These are phyloP conservation scores for Lichenostomus cassidix DNA, from an alignment of 2,113 vertebrate species.

Conservation along the genomic window DNA sequence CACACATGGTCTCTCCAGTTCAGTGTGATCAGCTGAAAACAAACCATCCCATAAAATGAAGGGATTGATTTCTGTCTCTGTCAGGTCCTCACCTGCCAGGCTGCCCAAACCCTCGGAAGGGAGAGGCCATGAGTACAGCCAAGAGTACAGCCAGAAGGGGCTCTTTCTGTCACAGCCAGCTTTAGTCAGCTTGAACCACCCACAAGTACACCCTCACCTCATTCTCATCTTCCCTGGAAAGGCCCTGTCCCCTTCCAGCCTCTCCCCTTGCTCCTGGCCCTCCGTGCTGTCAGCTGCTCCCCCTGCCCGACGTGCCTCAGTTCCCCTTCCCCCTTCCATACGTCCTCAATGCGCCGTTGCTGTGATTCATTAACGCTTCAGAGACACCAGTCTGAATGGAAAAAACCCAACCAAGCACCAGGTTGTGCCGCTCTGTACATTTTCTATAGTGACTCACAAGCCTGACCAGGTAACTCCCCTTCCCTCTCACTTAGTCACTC, in stretches of 20 bases:
- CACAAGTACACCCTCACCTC: not conserved
- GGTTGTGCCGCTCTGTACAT: conserved; percentile 27
- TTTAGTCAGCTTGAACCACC: not conserved
- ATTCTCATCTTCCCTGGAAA: not conserved
- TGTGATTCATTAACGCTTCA: conserved; percentile 38
- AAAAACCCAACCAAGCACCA: conserved; percentile 44
- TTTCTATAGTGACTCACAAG: conserved; percentile 48
- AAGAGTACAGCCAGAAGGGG: not conserved
- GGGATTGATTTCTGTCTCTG: not conserved
- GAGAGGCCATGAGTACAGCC: not conserved
- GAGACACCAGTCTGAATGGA: conserved; percentile 25
- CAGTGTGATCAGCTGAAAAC: not conserved
- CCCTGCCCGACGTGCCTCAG: not conserved
- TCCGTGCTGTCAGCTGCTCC: not conserved
- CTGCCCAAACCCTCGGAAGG: not conserved
- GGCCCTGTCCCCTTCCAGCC: not conserved
- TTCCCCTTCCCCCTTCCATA: not conserved
- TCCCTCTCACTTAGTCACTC: conserved; percentile 38
- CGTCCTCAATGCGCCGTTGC: not conserved
- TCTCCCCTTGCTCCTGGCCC: not conserved
- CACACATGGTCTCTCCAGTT: not conserved
- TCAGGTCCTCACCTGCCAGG: not conserved
- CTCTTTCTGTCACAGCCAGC: not conserved
- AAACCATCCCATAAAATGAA: not conserved
- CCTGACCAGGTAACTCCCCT: conserved; percentile 46